Evolutionary conservation across 2,888 invertebrate species (phyloP).

Genomic region (Phyllotreta cruciferae): DNA sequence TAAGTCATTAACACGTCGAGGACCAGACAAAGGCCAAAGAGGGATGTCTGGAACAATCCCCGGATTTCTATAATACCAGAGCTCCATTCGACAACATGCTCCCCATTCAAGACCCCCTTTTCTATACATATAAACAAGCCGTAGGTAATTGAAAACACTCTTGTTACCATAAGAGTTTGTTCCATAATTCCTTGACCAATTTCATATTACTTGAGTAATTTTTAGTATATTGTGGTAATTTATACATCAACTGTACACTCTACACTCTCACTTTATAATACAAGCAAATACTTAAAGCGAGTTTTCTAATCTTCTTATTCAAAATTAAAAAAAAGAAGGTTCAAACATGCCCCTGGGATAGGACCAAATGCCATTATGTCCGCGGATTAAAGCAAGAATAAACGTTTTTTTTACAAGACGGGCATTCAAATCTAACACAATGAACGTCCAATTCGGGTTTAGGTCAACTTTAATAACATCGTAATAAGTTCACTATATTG

Average conservation of each 20-base stretch:
- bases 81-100: conserved; percentile 57
- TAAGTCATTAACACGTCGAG: conserved; percentile 43
- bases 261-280: neutral
- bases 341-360: conserved; percentile 49
- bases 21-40: conserved; percentile 43
- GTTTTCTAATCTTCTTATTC: conserved; percentile 56
- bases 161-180: conserved; percentile 40
- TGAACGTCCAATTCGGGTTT: conserved; percentile 31
- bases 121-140: conserved; percentile 57
- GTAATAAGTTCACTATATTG: conserved; percentile 32
- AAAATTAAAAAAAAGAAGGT: conserved; percentile 50
- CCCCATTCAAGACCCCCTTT: conserved; percentile 54
- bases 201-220: too few relatives aligned
- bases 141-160: conserved; percentile 56
- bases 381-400: conserved; percentile 39
- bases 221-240: conserved; percentile 4
- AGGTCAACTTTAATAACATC: conserved; percentile 33
- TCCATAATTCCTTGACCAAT: too few relatives aligned
- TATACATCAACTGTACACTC: neutral
- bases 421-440: conserved; percentile 32
- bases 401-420: conserved; percentile 31
- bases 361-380: conserved; percentile 40
- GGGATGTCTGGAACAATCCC: conserved; percentile 53
- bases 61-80: conserved; percentile 58
- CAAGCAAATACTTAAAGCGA: conserved; percentile 36